A percentile compares a stretch with the other conserved stretches of the same genome.
These are phyloP conservation scores for Osmoderma eremita DNA, from an alignment of 2,888 invertebrate genomes.

Conservation along the genomic window DNA sequence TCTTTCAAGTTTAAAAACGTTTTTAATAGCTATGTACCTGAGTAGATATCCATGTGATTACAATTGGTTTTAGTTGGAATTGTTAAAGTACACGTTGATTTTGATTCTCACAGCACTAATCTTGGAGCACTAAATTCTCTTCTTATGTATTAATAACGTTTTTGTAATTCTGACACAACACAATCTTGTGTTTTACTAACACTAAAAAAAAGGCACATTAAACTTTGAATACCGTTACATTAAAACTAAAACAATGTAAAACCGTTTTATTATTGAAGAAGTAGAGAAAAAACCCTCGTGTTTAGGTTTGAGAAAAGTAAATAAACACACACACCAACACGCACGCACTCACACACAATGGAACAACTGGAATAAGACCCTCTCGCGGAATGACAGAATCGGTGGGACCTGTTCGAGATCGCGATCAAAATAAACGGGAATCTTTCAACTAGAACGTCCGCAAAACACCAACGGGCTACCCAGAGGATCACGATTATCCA, in stretches of 20 bases:
- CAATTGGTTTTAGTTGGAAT: constrained; percentile 9
- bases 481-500: neutral
- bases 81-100: constrained; percentile 1
- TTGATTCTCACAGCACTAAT: constrained; percentile 2
- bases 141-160: neutral
- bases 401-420: constrained; percentile 48
- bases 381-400: constrained; percentile 46
- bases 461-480: neutral
- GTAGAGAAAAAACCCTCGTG: constrained; percentile 16
- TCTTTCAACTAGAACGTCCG: neutral
- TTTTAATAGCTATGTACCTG: too few species aligned
- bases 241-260: constrained; percentile 17
- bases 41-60: constrained; percentile 37
- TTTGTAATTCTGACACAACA: neutral
- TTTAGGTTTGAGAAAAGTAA: constrained; percentile 47
- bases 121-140: neutral
- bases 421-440: constrained; percentile 38
- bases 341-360: constrained; percentile 44
- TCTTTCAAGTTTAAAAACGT: constrained; percentile 28
- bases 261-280: neutral
- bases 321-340: constrained; percentile 43
- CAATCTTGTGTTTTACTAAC: neutral
- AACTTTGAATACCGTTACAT: constrained; percentile 15
- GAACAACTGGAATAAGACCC: constrained; percentile 47
- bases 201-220: neutral